These are phyloP conservation scores for Gadus chalcogrammus DNA, from an alignment of 2,113 vertebrate species.

Conservation along the genomic window DNA sequence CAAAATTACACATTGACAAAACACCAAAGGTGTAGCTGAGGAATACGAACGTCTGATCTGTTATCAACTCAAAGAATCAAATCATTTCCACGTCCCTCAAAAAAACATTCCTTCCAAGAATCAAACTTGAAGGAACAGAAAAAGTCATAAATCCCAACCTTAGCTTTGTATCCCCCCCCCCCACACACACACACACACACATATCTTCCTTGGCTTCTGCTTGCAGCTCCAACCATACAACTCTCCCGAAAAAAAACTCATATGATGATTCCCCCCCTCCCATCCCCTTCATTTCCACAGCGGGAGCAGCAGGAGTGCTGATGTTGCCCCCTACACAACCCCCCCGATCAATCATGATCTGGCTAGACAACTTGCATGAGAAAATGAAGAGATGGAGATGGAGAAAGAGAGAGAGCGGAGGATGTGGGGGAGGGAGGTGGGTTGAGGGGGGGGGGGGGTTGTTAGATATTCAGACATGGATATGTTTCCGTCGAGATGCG, in stretches of 20 bases:
- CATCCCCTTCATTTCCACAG: neutral
- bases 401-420: slow-evolving; percentile 11
- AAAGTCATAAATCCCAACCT: too few species aligned
- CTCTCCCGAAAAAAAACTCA: neutral
- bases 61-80: too few species aligned
- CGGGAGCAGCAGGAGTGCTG: slow-evolving; percentile 46
- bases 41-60: too few species aligned
- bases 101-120: too few species aligned
- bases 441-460: slow-evolving; percentile 19
- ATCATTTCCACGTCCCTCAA: too few species aligned
- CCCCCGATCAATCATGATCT: slow-evolving; percentile 70
- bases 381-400: slow-evolving; percentile 11
- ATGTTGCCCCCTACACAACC: slow-evolving; percentile 51
- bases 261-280: neutral
- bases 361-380: slow-evolving; percentile 58
- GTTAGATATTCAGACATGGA: slow-evolving; percentile 61
- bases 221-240: too few species aligned
- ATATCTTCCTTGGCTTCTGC: too few species aligned
- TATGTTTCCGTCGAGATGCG: slow-evolving; percentile 58
- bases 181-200: too few species aligned
- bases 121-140: too few species aligned
- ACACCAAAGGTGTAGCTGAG: too few species aligned
- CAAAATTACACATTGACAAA: too few species aligned
- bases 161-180: neutral
- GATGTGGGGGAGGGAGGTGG: neutral